Base-by-base conservation (phyloP, 2,797 vertebrate species). In the Prunella strophiata region DNA sequence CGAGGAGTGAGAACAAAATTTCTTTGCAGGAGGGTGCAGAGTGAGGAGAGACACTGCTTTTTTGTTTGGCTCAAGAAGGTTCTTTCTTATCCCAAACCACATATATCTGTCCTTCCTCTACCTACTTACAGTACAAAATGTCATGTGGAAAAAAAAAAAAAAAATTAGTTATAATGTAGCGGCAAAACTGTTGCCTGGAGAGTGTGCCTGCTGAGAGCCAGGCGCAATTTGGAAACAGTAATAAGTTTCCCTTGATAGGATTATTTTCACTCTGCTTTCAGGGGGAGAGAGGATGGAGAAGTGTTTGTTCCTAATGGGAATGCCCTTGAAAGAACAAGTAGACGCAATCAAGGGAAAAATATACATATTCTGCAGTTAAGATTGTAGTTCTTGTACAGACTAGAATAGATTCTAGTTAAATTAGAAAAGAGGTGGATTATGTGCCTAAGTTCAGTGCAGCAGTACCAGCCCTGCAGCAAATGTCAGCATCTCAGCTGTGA, bases 191-290 rank as follows among this genome's bases (percentile, higher is more conserved):
- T 96, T 97, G 93, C 95, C 94, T 97, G 51, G 96, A 97, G 94
- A 96, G 91, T 94, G 55, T 95, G 91, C 96, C 95, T 97, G 83
- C 94, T 94, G 93, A 96, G 96, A 96, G 89, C 95, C 94, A 96
- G 93, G 97, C 84, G 89, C 93, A 95, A 96, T 97, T 97, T 97
- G 94, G 91, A 97, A 97, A 96, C 90, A 95, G 93, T 96, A 97
- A 94, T 97, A 97, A 94, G 92, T 97, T 97, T 97, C 93, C 96
- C 93, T 96, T 96, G 95, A 97, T 97, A 92, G 87, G 94, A 93
- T 97, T 97, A 95, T 98, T 96, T 97, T 97, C 91, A 94, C 90
- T 92, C 83, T 93, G 61, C 95, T 98, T 97, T 96, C 97, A 97
- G 89, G 89, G 89, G 81, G 84, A 94, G 95, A 96, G 88, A 88